These are phyloP conservation scores for Agrotis exclamationis DNA, from an alignment of 2,888 invertebrate species.

Conservation along the genomic window DNA sequence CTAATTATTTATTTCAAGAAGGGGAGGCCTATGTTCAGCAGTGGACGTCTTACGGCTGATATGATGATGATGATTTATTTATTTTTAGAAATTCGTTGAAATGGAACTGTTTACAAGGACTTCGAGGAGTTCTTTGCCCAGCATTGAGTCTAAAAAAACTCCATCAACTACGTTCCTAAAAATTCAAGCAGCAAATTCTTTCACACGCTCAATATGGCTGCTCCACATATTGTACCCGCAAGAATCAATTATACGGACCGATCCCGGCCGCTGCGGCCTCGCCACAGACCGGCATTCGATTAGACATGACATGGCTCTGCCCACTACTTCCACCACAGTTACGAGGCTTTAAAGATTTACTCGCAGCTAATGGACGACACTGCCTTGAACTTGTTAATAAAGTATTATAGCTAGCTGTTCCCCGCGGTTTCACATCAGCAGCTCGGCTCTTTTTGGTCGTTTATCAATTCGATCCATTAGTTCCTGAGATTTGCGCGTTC, in stretches of 20 bases:
- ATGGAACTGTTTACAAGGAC: too few relatives aligned
- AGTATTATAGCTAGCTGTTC: background rate
- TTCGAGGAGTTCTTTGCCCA: too few relatives aligned
- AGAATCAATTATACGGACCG: conserved; percentile 33
- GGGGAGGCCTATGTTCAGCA: too few relatives aligned
- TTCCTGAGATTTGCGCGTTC: too few relatives aligned
- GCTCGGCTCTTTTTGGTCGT: too few relatives aligned
- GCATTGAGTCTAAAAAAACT: too few relatives aligned
- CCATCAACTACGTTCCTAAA: background rate
- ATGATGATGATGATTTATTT: too few relatives aligned
- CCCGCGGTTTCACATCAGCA: too few relatives aligned
- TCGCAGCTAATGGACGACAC: conserved; percentile 8
- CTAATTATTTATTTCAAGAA: too few relatives aligned
- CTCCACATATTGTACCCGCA: background rate
- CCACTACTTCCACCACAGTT: conserved; percentile 1
- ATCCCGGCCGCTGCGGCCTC: background rate
- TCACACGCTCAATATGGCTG: background rate
- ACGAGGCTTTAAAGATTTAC: conserved; percentile 5
- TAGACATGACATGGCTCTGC: conserved; percentile 25
- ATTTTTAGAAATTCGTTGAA: too few relatives aligned
- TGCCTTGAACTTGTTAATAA: conserved; percentile 1
- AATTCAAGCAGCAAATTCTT: background rate
- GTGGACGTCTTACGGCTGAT: too few relatives aligned
- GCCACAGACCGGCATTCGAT: conserved; percentile 28
- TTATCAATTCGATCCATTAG: too few relatives aligned